Evolutionary conservation across 2,888 invertebrate species (phyloP).

Genomic region (Oligia strigilis): DNA sequence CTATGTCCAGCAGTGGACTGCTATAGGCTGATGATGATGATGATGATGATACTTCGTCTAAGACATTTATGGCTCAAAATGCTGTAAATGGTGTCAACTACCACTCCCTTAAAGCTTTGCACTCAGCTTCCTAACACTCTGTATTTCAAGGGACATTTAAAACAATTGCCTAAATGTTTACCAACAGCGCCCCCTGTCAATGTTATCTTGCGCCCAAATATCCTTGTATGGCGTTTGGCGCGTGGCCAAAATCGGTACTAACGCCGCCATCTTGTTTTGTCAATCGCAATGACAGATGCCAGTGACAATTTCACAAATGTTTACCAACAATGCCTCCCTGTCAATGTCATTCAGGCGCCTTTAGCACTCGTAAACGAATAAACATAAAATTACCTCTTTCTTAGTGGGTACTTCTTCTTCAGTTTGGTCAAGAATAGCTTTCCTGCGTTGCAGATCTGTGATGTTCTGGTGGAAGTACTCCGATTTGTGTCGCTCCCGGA

Average conservation of each 20-base stretch:
- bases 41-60: no score
- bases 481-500: slow-evolving; percentile 83
- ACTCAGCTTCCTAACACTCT: no score
- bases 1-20: no score
- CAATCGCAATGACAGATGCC: not conserved
- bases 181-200: not conserved
- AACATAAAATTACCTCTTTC: slow-evolving; percentile 63
- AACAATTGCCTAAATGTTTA: no score
- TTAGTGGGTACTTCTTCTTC: slow-evolving; percentile 68
- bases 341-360: not conserved
- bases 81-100: no score
- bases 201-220: no score
- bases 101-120: no score
- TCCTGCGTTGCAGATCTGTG: slow-evolving; percentile 78
- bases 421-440: slow-evolving; percentile 73
- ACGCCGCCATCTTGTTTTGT: not conserved
- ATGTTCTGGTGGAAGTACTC: slow-evolving; percentile 81
- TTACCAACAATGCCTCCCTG: not conserved
- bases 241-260: not conserved
- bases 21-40: no score
- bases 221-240: no score
- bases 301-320: not conserved
- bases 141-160: no score
- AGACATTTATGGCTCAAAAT: no score
- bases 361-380: not conserved